Evolutionary conservation across 1,140 invertebrate species (phyloP), one percentile per base, ranked within the genome.

Genomic region (Dermatophagoides farinae): DNA sequence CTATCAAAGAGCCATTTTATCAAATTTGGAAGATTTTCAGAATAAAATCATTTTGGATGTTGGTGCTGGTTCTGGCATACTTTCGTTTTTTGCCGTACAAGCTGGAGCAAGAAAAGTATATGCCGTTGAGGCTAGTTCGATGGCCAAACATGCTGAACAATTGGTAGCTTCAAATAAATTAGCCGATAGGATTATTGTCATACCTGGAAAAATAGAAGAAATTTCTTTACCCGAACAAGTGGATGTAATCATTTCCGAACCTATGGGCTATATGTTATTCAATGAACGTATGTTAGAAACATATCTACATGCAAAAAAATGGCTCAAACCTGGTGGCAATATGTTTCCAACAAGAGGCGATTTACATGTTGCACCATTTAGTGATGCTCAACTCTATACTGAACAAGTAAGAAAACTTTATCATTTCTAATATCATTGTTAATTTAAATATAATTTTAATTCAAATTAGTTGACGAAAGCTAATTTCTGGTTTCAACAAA

Each of bases 221-320:
- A 88, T 98, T 49, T 84, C 87, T 61, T 72, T 98, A 61, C 90
- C 91, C 6, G 92, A 97, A 73, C 79, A 78, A 67, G 92, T 97
- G 14, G 93, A 98, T 75, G 82, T 95, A 37, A 96, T 98, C 67
- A 91, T 99, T 63, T 97, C 91, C 10, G 95, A 99, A 74, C 95
- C 95, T 0, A 98, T 98, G 95, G 95, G 95, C 31, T 98, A 98
- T 69, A 98, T 98, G 95, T 75, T 99, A 12, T 96, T 96, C 69
- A 99, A 99, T 75, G 95, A 99, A 74, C 78, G 95, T 65, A 99
- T 99, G 95, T 75, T 99, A 63, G 95, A 99, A 76, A 96, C 91
- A 6, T 99, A 93, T 75, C 75, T 99, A 49, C 92, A 97, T 76
- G 92, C 93, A 4, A 95, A 97, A 70, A 97, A 97, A 70, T 99